Conservation (phyloP, 1,140 invertebrate species). For the Lordiphosa mommai region DNA sequence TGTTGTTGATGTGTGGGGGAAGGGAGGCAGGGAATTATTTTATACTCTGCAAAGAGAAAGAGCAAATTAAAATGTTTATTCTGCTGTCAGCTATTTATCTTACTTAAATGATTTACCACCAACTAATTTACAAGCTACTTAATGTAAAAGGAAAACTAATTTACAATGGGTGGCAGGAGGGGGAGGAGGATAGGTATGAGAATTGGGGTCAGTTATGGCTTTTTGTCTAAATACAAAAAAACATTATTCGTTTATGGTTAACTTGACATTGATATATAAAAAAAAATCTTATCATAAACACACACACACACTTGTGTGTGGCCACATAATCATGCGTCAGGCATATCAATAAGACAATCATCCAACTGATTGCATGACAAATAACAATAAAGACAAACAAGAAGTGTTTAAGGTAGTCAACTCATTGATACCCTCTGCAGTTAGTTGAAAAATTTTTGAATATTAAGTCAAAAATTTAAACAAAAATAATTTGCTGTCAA, state of each 20-base stretch:
- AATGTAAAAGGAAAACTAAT: no score
- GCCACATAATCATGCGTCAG: constrained; percentile 36
- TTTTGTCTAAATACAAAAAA: constrained; percentile 34
- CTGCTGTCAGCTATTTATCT: no score
- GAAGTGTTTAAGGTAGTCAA: neutral
- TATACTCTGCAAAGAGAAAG: no score
- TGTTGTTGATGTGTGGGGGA: no score
- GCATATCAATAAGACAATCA: constrained; percentile 67
- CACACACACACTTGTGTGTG: constrained; percentile 17
- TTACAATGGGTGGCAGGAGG: no score
- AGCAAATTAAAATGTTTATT: no score
- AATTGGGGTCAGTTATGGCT: constrained; percentile 51
- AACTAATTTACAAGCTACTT: no score
- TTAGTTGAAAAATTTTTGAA: no score
- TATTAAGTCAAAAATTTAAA: no score
- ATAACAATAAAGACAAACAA: neutral
- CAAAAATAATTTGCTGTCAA: no score
- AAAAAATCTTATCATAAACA: constrained; percentile 49
- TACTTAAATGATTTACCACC: no score
- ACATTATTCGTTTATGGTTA: constrained; percentile 40
- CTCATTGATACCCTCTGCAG: neutral
- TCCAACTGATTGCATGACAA: constrained; percentile 39
- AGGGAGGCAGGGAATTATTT: no score
- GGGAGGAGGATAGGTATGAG: neutral
- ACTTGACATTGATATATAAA: constrained; percentile 66